phyloP scores from a whole-genome alignment of 2,113 vertebrate species.

The Eulemur macaco region DNA sequence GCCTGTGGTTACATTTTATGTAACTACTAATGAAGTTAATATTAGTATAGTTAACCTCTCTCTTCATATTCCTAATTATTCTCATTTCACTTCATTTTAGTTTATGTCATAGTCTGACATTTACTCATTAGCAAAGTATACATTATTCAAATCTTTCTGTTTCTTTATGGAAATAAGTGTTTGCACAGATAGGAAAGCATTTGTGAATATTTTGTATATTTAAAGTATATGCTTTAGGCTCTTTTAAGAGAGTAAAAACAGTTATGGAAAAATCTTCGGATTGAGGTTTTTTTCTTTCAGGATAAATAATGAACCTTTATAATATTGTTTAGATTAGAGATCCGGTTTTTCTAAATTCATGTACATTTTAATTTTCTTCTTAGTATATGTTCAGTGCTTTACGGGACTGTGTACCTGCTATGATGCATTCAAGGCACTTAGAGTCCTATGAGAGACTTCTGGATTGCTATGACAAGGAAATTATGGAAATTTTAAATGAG shows the following conservation, averaged over 20 bases:
- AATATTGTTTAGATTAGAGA: background rate
- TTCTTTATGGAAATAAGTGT: background rate
- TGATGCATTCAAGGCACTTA: slow-evolving; percentile 95
- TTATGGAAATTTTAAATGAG: slow-evolving; percentile 96
- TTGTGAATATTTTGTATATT: background rate
- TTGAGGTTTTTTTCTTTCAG: background rate
- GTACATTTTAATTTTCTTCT: slow-evolving; percentile 34
- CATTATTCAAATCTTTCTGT: background rate
- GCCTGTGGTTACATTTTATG: slow-evolving; percentile 14
- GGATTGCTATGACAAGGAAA: slow-evolving; percentile 95
- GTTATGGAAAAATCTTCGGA: background rate
- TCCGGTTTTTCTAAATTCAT: slow-evolving; percentile 22
- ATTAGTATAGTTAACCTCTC: background rate
- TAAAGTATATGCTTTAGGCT: background rate
- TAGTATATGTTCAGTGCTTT: slow-evolving; percentile 99
- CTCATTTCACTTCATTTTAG: slow-evolving; percentile 43
- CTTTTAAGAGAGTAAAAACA: slow-evolving; percentile 24
- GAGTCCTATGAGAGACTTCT: slow-evolving; percentile 93
- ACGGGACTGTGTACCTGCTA: slow-evolving; percentile 94
- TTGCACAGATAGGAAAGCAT: slow-evolving; percentile 15
- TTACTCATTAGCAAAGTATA: background rate
- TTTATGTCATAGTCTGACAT: slow-evolving; percentile 15
- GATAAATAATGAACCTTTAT: background rate
- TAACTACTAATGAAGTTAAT: background rate
- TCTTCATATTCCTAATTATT: background rate